phyloP scores from a whole-genome alignment of 1,140 invertebrate genomes.

The Orussus abietinus region DNA sequence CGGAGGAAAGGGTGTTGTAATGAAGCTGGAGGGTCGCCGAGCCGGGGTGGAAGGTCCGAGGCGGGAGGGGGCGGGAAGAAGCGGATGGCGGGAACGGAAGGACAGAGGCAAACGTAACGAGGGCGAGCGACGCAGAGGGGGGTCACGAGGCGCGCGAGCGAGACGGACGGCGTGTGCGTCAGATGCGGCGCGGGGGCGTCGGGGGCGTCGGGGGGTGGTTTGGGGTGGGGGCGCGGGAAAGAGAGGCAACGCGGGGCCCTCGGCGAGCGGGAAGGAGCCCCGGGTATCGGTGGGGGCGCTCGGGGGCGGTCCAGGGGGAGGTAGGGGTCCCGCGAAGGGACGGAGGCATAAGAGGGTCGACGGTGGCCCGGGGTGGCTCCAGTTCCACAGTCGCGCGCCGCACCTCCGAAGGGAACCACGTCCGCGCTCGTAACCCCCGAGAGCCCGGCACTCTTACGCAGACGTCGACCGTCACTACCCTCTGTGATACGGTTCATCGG shows the following conservation, averaged over 20 bases:
- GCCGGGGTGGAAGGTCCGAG: constrained; percentile 2
- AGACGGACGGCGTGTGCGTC: constrained; percentile 20
- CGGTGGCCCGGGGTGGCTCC: constrained; percentile 44
- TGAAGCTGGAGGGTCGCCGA: constrained; percentile 24
- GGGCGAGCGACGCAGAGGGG: constrained; percentile 9
- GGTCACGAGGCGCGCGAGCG: constrained; percentile 13
- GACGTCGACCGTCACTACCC: no score
- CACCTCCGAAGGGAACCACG: constrained; percentile 42
- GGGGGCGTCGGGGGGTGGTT: constrained; percentile 3
- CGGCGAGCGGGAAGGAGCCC: constrained; percentile 17
- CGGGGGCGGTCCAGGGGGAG: constrained; percentile 10
- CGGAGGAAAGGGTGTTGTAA: constrained; percentile 37
- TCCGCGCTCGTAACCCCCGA: constrained; percentile 14
- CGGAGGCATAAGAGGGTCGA: constrained; percentile 47
- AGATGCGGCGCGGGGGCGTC: constrained; percentile 10
- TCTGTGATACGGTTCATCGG: no score
- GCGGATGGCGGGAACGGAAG: constrained; percentile 12
- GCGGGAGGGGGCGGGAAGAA: constrained; percentile 9
- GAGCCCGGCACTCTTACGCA: constrained; percentile 13
- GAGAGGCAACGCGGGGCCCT: constrained; percentile 17
- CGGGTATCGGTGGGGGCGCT: constrained; percentile 19
- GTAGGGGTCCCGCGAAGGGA: constrained; percentile 31
- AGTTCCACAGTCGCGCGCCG: constrained; percentile 49
- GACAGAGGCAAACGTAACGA: no score
- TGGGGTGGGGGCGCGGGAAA: constrained; percentile 20